Conservation (phyloP, 1,140 invertebrate genomes). For the Zaprionus africanus region DNA sequence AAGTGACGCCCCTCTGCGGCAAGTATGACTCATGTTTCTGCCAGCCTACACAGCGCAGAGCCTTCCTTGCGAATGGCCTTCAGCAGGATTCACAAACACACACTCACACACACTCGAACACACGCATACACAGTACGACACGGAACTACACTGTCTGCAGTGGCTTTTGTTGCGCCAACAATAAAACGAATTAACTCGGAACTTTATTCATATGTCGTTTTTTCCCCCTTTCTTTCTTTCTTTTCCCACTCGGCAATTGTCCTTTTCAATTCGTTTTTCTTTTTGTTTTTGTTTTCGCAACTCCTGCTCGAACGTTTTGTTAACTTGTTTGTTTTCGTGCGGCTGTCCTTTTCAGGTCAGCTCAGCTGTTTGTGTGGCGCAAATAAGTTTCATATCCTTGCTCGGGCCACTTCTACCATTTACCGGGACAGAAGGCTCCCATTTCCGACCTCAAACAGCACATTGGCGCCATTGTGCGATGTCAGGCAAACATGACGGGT, state of each 20-base stretch:
- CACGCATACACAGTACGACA: background rate
- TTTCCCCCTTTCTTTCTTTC: constrained; percentile 23
- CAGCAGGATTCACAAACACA: constrained; percentile 37
- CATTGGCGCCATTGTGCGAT: constrained; percentile 63
- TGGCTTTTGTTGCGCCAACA: constrained; percentile 38
- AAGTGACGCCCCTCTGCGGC: background rate
- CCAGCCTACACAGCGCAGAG: background rate
- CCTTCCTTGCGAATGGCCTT: constrained; percentile 48
- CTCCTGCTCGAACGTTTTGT: constrained; percentile 16
- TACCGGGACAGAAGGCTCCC: constrained; percentile 16
- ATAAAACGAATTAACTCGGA: constrained; percentile 59
- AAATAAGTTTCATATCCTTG: constrained; percentile 59
- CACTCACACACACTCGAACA: background rate
- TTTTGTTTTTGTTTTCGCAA: constrained; percentile 15
- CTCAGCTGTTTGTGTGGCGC: constrained; percentile 72
- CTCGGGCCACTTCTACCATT: constrained; percentile 5
- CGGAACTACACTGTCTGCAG: constrained; percentile 16
- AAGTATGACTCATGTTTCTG: constrained; percentile 58
- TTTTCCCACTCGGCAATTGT: constrained; percentile 48
- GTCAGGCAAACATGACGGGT: constrained; percentile 2
- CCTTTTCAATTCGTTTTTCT: constrained; percentile 12
- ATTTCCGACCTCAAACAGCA: constrained; percentile 30
- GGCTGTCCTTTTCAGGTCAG: constrained; percentile 40
- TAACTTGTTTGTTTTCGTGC: constrained; percentile 60
- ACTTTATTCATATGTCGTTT: constrained; percentile 50